Base-by-base conservation (phyloP, 2,888 invertebrate genomes). In the Galeruca laticollis region DNA sequence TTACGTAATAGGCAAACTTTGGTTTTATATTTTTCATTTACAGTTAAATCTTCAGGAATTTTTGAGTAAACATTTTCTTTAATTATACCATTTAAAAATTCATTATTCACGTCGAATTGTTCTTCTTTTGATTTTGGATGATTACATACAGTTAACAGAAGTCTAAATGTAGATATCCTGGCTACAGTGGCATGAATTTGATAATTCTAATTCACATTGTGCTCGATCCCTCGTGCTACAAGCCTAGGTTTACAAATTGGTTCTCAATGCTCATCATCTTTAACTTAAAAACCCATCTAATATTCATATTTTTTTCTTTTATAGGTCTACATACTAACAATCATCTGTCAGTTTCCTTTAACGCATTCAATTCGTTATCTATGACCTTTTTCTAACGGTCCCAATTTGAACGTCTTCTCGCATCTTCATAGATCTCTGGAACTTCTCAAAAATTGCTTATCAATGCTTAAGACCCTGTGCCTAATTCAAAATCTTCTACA, bases 391-490 rank as follows among this genome's bases (percentile, higher is more conserved):
- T 40, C 72, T 72, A 73, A 26, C 13, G n/a, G 21, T 67, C 49
- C 43, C 63, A 68, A 31, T 70, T 49, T 51, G 47, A 3, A 60
- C 68, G 49, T 60, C 49, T 21, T 57, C 51, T 52, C 5, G 70
- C 73, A 31, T 73, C 68, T 47, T 10, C 40, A 61, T 65, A 65
- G 13, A 61, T 26, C n/a, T 64, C 62, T 59, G 71, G 69, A 37
- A 35, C 31, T 35, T 71, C 59, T 11, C 31, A 26, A 61, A 60
- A 69, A 37, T 70, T 61, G 65, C 67, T 59, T 33, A 71, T 43
- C 57, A 74, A 63, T 64, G 74, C 69, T 31, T 72, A 71, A 69
- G 70, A 68, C 15, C 73, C 60, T 15, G 61, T 57, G 51, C 70
- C 69, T 37, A 72, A 2, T 10, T 35, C 35, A 35, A 10, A n/a